These are phyloP conservation scores for Mus minutoides DNA, from an alignment of 2,797 vertebrate genomes.

Conservation along the genomic window DNA sequence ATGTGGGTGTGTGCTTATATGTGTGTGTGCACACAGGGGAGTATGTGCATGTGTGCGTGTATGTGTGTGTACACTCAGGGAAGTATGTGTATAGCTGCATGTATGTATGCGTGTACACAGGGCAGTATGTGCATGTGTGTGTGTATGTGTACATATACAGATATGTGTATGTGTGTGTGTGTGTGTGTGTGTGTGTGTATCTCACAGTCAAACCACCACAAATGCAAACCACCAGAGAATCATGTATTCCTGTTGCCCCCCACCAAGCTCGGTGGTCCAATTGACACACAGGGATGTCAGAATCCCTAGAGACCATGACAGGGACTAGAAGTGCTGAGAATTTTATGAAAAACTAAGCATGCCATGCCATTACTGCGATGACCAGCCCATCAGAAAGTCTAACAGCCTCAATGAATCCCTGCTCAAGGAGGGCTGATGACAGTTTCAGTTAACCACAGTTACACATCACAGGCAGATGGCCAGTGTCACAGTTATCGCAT, in stretches of 20 bases:
- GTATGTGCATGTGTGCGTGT: too few species aligned
- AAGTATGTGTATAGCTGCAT: background rate
- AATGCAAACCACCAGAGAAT: background rate
- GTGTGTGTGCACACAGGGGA: too few species aligned
- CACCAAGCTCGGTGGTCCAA: too few species aligned
- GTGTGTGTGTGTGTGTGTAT: background rate
- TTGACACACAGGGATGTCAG: background rate
- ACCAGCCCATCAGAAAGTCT: background rate
- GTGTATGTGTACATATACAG: too few species aligned
- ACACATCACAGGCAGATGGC: rapidly evolving
- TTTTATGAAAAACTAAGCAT: background rate
- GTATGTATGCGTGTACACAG: too few species aligned
- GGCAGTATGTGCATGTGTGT: too few species aligned
- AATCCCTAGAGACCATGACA: too few species aligned
- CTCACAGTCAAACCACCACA: background rate
- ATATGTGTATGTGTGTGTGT: background rate
- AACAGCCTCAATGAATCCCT: rapidly evolving
- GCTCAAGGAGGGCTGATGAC: background rate
- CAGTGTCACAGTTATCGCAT: rapidly evolving
- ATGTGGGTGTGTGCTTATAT: background rate
- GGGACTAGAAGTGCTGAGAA: background rate
- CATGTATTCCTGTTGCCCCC: background rate
- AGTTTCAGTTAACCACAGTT: rapidly evolving
- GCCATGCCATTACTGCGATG: rapidly evolving
- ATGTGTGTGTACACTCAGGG: too few species aligned